These are phyloP conservation scores for Amniataba percoides DNA, from an alignment of 2,797 vertebrate species.

Conservation along the genomic window DNA sequence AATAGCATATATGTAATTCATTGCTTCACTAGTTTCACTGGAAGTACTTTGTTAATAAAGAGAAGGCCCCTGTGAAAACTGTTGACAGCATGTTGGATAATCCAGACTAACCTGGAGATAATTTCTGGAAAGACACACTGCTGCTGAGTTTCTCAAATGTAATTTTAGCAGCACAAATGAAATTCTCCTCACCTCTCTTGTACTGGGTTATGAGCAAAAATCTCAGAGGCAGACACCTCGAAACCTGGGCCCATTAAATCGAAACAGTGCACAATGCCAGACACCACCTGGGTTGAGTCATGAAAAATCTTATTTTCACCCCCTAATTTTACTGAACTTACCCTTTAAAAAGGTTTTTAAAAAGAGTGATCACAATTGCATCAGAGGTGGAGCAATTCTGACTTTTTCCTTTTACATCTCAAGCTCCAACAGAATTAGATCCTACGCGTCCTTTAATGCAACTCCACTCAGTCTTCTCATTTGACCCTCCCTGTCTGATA, in stretches of 20 bases:
- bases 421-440: background rate
- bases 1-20: background rate
- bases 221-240: background rate
- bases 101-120: background rate
- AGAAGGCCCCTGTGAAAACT: background rate
- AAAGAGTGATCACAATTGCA: background rate
- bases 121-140: background rate
- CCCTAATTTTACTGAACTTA: background rate
- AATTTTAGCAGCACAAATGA: slow-evolving; percentile 12
- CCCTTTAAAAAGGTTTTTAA: background rate
- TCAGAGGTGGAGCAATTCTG: background rate
- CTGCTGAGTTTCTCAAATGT: slow-evolving; percentile 11
- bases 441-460: background rate
- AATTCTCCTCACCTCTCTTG: background rate
- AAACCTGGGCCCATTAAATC: background rate
- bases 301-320: background rate
- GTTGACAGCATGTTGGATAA: slow-evolving; percentile 18
- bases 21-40: background rate
- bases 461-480: background rate
- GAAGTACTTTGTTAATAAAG: slow-evolving; percentile 2
- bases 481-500: slow-evolving; percentile 4
- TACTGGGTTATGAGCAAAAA: background rate
- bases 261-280: background rate
- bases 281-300: background rate
- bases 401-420: background rate